Base-by-base conservation (phyloP, 2,888 invertebrate species). In the Lycocerus yunnanus region DNA sequence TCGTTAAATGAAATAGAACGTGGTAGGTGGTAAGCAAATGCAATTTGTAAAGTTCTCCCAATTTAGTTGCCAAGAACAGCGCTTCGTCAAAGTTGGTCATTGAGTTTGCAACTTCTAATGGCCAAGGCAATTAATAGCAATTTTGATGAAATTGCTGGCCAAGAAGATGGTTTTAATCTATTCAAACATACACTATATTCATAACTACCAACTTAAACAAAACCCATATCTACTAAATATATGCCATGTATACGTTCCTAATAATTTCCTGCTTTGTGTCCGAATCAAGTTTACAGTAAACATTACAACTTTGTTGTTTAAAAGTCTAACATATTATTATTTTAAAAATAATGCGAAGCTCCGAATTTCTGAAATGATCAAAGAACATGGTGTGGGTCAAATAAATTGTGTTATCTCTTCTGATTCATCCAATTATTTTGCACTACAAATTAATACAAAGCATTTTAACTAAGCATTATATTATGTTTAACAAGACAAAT, bases 51-150 rank as follows among this genome's bases (percentile, higher is more conserved):
- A 66, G n/a, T 27, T 66, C 27, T 66, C 21, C 16, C 27, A 24
- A 66, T 27, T 27, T 66, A 43, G 66, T 63, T 63, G 58, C 18
- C 15, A 21, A 60, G 60, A 59, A 68, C 21, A 68, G 15, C 60
- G 59, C 59, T 68, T 60, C 68, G 15, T 59, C 58, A 60, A 60
- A 68, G 24, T 66, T 66, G 66, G 66, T 66, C 66, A 66, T 66
- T 66, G 66, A 66, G 66, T 68, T 68, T 59, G 4, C 58, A 68
- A 68, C 68, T 68, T 68, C n/a, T 68, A 68, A 68, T 68, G 68
- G 21, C 68, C 21, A 24, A 5, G 24, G 68, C 68, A 68, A 60
- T 68, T 68, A 68, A 68, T 68, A 60, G 59, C 68, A 18, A 68
- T 68, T 43, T 59, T 68, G 59, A 59, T n/a, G 15, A 68, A 60